Evolutionary conservation across 2,797 vertebrate species (phyloP).

Genomic region (Gila robusta): DNA sequence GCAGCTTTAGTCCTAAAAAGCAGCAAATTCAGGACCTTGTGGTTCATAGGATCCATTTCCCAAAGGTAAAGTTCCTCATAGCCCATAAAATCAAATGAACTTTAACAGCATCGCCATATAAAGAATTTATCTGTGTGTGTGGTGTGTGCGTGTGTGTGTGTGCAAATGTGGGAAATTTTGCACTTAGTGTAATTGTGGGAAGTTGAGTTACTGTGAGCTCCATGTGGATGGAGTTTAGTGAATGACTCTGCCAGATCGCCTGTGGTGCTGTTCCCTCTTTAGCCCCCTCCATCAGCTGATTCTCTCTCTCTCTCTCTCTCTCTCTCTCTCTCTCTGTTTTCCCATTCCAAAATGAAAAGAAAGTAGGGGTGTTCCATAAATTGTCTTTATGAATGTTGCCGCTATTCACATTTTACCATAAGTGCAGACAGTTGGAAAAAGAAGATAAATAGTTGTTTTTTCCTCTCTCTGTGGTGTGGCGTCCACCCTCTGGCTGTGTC

Average conservation of each 20-base stretch:
- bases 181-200: conserved; percentile 33
- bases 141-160: neutral
- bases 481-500: conserved; percentile 34
- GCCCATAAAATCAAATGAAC: neutral
- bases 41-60: neutral
- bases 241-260: conserved; percentile 36
- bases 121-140: neutral
- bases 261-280: conserved; percentile 29
- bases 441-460: conserved; percentile 33
- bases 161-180: neutral
- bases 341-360: conserved; percentile 15
- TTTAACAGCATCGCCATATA: neutral
- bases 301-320: conserved; percentile 11
- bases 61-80: neutral
- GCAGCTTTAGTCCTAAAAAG: neutral
- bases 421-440: conserved; percentile 70
- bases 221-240: conserved; percentile 44
- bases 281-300: conserved; percentile 5
- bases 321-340: conserved; percentile 14
- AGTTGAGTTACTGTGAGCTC: conserved; percentile 30
- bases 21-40: neutral
- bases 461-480: conserved; percentile 7
- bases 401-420: conserved; percentile 60
- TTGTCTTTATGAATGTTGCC: conserved; percentile 21
- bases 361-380: conserved; percentile 12